These are phyloP conservation scores for Morpho deidamia DNA, from an alignment of 2,888 invertebrate species.

Conservation along the genomic window DNA sequence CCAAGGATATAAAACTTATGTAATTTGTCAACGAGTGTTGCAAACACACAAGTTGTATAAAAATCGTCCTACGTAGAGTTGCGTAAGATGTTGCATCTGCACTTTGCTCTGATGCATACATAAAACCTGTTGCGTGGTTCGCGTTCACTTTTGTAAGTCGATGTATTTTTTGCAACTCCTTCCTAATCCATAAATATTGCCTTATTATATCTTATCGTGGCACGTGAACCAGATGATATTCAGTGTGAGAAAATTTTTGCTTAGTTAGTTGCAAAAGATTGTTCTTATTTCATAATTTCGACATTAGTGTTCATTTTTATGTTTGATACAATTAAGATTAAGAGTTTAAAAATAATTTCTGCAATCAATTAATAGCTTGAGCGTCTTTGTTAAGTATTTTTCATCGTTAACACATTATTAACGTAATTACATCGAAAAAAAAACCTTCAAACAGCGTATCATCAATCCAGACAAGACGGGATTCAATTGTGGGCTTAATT, in stretches of 20 bases:
- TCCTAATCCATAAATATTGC: slow-evolving; percentile 17
- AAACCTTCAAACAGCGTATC: too few relatives aligned
- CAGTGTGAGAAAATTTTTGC: slow-evolving; percentile 1
- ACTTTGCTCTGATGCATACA: slow-evolving; percentile 40
- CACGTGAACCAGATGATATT: slow-evolving; percentile 3
- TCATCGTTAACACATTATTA: too few relatives aligned
- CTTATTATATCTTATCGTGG: slow-evolving; percentile 9
- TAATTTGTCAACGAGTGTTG: slow-evolving; percentile 7
- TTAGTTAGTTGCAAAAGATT: slow-evolving; percentile 8
- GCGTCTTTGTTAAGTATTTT: too few relatives aligned
- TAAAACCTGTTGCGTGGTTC: slow-evolving; percentile 47
- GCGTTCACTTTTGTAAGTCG: slow-evolving; percentile 21
- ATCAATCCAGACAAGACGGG: too few relatives aligned
- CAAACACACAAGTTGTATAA: slow-evolving; percentile 20
- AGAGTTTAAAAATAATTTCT: not conserved
- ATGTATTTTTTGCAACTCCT: slow-evolving; percentile 12
- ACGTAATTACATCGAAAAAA: too few relatives aligned
- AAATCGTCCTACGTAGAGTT: slow-evolving; percentile 31
- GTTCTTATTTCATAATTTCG: slow-evolving; percentile 1
- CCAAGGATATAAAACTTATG: not conserved
- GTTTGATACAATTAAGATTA: not conserved
- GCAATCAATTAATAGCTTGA: too few relatives aligned
- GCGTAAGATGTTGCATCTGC: slow-evolving; percentile 46
- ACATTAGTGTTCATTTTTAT: not conserved
- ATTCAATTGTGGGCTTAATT: too few relatives aligned